phyloP scores from a whole-genome alignment of 2,888 invertebrate genomes.

The Spodoptera exigua region DNA sequence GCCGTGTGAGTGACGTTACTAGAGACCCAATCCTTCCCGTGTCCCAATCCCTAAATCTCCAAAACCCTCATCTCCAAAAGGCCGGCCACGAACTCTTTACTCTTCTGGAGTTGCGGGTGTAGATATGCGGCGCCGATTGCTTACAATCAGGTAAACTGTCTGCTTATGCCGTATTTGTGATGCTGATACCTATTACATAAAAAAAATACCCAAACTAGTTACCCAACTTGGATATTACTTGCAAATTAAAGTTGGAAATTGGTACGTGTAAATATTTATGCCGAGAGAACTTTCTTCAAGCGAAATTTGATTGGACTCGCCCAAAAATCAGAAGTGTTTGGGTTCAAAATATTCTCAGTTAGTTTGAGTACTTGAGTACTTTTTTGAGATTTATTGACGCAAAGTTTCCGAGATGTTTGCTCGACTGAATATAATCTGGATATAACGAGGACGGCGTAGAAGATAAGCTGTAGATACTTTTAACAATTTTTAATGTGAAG shows the following conservation, averaged over 20 bases:
- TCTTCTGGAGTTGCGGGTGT: too few species aligned
- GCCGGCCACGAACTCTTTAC: too few species aligned
- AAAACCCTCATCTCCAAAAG: too few species aligned
- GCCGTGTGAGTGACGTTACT: too few species aligned
- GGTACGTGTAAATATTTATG: constrained; percentile 32
- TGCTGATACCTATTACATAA: too few species aligned
- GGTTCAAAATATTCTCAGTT: constrained; percentile 6
- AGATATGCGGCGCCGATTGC: too few species aligned
- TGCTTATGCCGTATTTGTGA: too few species aligned
- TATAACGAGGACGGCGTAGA: background rate
- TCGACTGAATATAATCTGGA: constrained; percentile 7
- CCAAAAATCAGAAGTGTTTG: constrained; percentile 24
- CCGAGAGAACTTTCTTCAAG: constrained; percentile 10
- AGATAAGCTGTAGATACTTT: too few species aligned
- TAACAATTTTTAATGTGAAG: too few species aligned
- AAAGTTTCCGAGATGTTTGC: constrained; percentile 31
- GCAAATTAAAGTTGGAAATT: constrained; percentile 8
- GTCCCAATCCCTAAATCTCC: too few species aligned
- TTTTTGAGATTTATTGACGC: constrained; percentile 24
- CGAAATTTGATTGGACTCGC: constrained; percentile 9
- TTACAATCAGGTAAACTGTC: too few species aligned
- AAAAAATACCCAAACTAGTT: background rate
- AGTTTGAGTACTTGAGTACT: constrained; percentile 18
- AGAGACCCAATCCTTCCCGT: too few species aligned
- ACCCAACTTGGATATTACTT: constrained; percentile 9